Conservation (phyloP, 1,140 invertebrate genomes). For the Polypedilum pembai region DNA sequence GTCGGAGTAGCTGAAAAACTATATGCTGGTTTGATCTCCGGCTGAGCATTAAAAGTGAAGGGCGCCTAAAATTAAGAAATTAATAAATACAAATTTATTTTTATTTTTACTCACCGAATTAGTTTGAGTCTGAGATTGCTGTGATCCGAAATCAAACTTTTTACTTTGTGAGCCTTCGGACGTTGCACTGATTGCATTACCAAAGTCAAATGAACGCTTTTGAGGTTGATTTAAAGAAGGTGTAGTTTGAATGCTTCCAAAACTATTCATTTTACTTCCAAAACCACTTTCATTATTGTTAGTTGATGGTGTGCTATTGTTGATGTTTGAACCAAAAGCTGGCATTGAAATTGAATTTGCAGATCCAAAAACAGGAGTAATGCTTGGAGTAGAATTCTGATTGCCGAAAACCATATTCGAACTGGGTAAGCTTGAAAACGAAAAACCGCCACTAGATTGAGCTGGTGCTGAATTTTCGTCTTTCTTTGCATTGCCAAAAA, state of each 20-base stretch:
- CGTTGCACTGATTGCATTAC: neutral
- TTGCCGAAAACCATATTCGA: neutral
- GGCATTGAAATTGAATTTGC: neutral
- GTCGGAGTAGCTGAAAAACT: neutral
- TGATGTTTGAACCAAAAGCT: neutral
- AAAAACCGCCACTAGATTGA: no score
- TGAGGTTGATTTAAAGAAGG: neutral
- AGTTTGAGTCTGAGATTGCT: neutral
- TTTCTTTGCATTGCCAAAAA: neutral
- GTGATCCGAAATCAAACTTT: neutral
- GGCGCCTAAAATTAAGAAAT: slow-evolving; percentile 1
- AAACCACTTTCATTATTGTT: slow-evolving; percentile 13
- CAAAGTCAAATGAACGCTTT: neutral
- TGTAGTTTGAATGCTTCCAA: neutral
- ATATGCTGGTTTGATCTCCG: neutral
- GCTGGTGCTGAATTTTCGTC: no score
- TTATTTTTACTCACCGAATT: neutral
- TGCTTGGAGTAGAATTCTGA: neutral
- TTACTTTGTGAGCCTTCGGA: neutral
- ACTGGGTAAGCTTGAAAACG: neutral
- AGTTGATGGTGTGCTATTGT: neutral
- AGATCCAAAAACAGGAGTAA: neutral
- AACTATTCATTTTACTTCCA: slow-evolving; percentile 24
- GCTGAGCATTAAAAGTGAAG: neutral
- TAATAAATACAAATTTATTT: neutral